Evolutionary conservation across 2,797 vertebrate genomes (phyloP).

Genomic region (Semaprochilodus insignis): DNA sequence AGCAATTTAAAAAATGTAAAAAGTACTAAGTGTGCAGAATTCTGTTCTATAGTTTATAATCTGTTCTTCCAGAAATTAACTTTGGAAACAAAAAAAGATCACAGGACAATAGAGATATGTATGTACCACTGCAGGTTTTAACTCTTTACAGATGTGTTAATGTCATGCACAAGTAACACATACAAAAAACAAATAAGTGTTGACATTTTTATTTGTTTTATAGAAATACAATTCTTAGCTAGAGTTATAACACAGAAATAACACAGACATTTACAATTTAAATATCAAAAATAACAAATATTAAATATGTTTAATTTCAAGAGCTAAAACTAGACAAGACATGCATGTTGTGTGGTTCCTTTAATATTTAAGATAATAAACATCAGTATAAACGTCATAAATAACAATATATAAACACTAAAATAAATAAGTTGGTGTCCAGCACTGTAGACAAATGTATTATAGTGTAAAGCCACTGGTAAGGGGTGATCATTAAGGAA

Average conservation of each 20-base stretch:
- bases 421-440: constrained; percentile 67
- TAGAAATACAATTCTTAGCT: constrained; percentile 65
- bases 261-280: constrained; percentile 77
- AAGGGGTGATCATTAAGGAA: background rate
- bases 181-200: background rate
- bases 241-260: constrained; percentile 66
- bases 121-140: too few relatives aligned
- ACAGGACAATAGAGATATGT: background rate
- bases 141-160: background rate
- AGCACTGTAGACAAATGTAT: constrained; percentile 65
- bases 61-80: background rate
- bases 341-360: background rate
- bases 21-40: background rate
- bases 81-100: background rate
- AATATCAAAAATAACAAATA: constrained; percentile 60
- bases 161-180: background rate
- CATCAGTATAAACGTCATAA: constrained; percentile 70
- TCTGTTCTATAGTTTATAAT: too few relatives aligned
- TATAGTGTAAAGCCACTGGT: background rate
- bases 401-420: constrained; percentile 84
- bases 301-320: background rate
- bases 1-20: too few relatives aligned
- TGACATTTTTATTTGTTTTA: background rate
- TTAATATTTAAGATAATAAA: background rate
- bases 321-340: background rate